A percentile compares a stretch with the other conserved stretches of the same genome.
These are phyloP conservation scores for Buceros bicornis DNA, from an alignment of 2,797 vertebrate species.

Conservation along the genomic window DNA sequence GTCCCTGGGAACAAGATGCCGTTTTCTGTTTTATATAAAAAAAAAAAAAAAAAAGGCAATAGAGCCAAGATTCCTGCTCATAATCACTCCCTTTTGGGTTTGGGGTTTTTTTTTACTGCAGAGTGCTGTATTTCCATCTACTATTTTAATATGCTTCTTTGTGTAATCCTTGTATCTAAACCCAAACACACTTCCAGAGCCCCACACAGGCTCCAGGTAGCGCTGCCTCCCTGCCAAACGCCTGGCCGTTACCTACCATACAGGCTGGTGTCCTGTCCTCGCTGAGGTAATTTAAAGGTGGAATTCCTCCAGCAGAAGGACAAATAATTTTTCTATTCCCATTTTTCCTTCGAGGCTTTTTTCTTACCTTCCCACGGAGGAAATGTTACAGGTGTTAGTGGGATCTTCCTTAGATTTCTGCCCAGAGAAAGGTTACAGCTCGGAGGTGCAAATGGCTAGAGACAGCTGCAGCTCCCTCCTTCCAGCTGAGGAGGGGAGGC, in stretches of 20 bases:
- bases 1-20: slow-evolving; percentile 47
- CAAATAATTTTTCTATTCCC: not conserved
- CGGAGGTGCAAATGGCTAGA: not conserved
- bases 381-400: not conserved
- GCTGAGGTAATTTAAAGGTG: not conserved
- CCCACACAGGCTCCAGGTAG: not conserved
- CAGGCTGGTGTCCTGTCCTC: not conserved
- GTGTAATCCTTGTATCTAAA: slow-evolving; percentile 14
- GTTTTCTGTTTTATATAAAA: not conserved
- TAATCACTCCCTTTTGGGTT: slow-evolving; percentile 39
- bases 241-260: not conserved
- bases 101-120: not conserved
- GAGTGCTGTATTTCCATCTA: slow-evolving; percentile 28
- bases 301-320: not conserved
- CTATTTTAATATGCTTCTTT: slow-evolving; percentile 40
- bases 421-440: not conserved
- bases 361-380: not conserved
- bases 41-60: not conserved
- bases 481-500: not conserved
- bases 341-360: not conserved
- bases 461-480: not conserved
- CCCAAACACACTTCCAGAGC: slow-evolving; percentile 9
- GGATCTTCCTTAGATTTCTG: not conserved
- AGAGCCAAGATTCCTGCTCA: slow-evolving; percentile 61
- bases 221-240: not conserved